Base-by-base conservation (phyloP, 2,888 invertebrate genomes). In the Hirudinaria manillensis region DNA sequence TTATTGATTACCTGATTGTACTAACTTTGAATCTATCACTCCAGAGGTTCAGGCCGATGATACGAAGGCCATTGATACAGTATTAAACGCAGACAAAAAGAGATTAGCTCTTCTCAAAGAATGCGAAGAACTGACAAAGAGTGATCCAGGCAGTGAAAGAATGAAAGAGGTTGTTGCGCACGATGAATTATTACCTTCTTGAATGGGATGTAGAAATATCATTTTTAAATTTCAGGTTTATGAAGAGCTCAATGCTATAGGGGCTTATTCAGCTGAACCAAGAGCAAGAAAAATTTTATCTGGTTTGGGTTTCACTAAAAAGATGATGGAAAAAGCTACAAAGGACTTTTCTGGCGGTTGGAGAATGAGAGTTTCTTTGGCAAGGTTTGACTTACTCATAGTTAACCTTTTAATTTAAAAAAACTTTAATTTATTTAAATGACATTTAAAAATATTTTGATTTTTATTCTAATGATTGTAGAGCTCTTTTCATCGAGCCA, bases 311-410 rank as follows among this genome's bases (percentile, higher is more conserved):
- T 99, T 99, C 86, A 85, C 85, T 0, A 84, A 85, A 67, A 86
- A 87, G 77, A 90, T 90, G 90, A 97, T 97, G 87, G 89, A 95
- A 85, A 88, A 97, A 77, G 90, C 94, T 0, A 89, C 89, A 2
- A 89, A 89, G 80, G 86, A 89, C 81, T 88, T 90, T 81, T 89
- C 89, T 76, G 90, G 90, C 81, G 99, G 99, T 70, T 99, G 99
- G 99, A 89, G 99, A 79, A 99, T 99, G 99, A 91, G 99, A 83
- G 97, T 99, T 4, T 98, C 97, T 0, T 87, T 99, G 65, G 98
- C 97, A 0, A 89, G 97, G 86, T 84, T 74, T 6, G 45, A 3
- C 7, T n/a, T 27, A 45, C 10, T 24, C 24, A 61, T 10, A 7
- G 13, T 27, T 53, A 16, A 27, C 7, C 13, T 21, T 34, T 19